These are phyloP conservation scores for Platerodrilus igneus DNA, from an alignment of 2,888 invertebrate genomes.

Conservation along the genomic window DNA sequence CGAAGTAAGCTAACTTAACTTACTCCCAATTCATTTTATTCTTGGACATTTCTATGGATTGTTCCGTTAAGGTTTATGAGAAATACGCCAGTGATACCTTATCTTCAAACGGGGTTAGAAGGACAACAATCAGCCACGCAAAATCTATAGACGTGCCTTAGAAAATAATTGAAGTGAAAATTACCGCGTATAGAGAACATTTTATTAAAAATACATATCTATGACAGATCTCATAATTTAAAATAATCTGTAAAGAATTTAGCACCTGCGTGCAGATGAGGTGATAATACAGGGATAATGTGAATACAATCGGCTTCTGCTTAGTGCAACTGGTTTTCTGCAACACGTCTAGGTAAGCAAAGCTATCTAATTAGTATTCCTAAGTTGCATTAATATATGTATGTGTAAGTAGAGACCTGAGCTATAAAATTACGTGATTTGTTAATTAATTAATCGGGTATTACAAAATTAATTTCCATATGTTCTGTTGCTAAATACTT, in stretches of 20 bases:
- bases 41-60: slow-evolving; percentile 14
- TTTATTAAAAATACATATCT: slow-evolving; percentile 10
- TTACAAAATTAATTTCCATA: too few species aligned
- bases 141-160: slow-evolving; percentile 5
- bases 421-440: too few species aligned
- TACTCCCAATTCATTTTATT: slow-evolving; percentile 11
- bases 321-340: slow-evolving; percentile 36
- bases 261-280: slow-evolving; percentile 39
- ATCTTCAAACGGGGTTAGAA: slow-evolving; percentile 15
- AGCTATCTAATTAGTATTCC: too few species aligned
- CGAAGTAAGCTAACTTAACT: slow-evolving; percentile 8
- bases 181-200: slow-evolving; percentile 5
- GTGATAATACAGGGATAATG: slow-evolving; percentile 34
- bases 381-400: too few species aligned
- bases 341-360: too few species aligned
- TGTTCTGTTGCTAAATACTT: too few species aligned
- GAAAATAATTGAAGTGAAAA: slow-evolving; percentile 14
- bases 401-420: too few species aligned
- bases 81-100: slow-evolving; percentile 7
- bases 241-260: slow-evolving; percentile 37
- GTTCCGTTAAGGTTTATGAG: slow-evolving; percentile 8
- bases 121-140: slow-evolving; percentile 10
- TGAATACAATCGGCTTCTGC: slow-evolving; percentile 34
- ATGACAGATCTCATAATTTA: slow-evolving; percentile 33
- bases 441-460: too few species aligned